Percentiles rank a stretch among this genome's conserved stretches.
These are phyloP conservation scores for Nicator chloris DNA, from an alignment of 2,113 vertebrate species.

Conservation along the genomic window DNA sequence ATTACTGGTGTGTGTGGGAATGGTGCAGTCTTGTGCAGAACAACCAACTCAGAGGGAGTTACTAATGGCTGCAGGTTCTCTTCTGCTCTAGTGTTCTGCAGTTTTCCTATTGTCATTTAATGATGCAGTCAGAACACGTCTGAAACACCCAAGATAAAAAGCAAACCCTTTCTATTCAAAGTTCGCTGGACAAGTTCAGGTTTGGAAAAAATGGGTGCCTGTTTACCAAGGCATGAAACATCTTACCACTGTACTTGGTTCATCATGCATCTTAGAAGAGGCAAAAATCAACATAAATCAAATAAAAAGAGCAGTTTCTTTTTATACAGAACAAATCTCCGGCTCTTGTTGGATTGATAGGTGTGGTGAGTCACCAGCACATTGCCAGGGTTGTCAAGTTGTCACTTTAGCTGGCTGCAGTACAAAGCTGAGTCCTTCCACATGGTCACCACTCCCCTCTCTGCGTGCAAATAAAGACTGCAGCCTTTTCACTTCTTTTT, in stretches of 20 bases:
- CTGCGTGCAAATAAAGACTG: background rate
- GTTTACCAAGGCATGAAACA: background rate
- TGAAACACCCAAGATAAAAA: conserved; percentile 14
- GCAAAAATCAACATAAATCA: background rate
- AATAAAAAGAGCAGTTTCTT: background rate
- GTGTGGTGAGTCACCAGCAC: background rate
- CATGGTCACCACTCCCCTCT: background rate
- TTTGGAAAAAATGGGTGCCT: background rate
- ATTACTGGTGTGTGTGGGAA: background rate
- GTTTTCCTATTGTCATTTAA: background rate
- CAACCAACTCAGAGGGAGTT: background rate
- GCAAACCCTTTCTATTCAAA: background rate
- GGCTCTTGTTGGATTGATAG: background rate
- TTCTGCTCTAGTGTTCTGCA: background rate
- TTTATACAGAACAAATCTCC: background rate
- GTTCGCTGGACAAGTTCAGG: background rate
- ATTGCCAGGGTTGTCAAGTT: background rate
- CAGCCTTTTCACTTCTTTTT: background rate
- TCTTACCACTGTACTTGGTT: background rate
- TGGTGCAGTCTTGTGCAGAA: background rate
- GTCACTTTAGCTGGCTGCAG: background rate
- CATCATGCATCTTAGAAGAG: background rate
- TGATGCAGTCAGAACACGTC: conserved; percentile 3
- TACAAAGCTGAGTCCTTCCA: background rate
- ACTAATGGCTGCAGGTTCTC: background rate